Evolutionary conservation across 2,888 invertebrate genomes (phyloP), one percentile per base, ranked within the genome.

Genomic region (Tyria jacobaeae): DNA sequence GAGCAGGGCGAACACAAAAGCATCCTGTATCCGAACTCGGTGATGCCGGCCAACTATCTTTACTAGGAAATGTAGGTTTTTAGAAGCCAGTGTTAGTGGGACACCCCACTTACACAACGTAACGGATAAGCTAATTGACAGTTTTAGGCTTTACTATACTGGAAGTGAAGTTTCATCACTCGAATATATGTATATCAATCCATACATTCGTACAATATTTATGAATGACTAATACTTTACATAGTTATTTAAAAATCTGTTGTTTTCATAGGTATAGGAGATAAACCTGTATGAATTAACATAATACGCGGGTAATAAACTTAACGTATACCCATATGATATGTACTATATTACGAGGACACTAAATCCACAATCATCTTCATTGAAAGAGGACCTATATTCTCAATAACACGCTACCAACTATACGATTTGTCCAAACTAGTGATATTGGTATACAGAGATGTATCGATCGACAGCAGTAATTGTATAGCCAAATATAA

Each of bases 61-160:
- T 89, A 90, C 89, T 88, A 86, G 92, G 92, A 87, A 90, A 92
- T 90, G 89, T 89, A 82, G 88, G 91, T 90, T 92, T 91, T 90
- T 84, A 91, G 89, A 88, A 88, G 86, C 83, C 80, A 86, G 88
- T 65, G 76, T 89, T 88, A 90, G 85, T 86, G 80, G 89, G 86
- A 86, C 89, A 84, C 80, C 85, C 82, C 82, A 81, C 82, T 81
- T 81, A 79, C 82, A 82, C 83, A 86, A 87, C 87, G 87, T 83
- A 82, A 82, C 69, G 80, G 87, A 84, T 78, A 84, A 90, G 89
- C 91, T 88, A 89, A 86, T 85, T 83, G 86, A 82, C 78, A 80
- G 76, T 81, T 82, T 80, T 79, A 80, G 76, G 72, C 81, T 79
- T 81, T 80, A 66, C 65, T 66, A 61, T 27, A 70, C 62, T 65